These are phyloP conservation scores for Caenorhabditis virilis DNA, from an alignment of 2,888 invertebrate genomes.

Conservation along the genomic window DNA sequence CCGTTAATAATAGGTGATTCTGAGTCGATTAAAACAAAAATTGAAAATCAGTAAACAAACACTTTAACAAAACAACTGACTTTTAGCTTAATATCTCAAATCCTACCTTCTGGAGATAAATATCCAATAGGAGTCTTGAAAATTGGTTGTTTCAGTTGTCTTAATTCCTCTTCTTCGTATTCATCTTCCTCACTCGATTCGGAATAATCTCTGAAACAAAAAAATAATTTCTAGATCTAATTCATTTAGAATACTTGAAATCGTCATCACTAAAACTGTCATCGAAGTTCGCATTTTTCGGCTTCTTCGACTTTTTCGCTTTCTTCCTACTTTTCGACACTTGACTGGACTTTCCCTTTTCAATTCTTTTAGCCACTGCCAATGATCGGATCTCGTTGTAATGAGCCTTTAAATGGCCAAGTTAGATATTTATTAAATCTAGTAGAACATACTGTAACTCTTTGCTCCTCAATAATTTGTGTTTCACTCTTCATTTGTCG, in stretches of 20 bases:
- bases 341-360: slow-evolving; percentile 6
- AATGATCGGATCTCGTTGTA: slow-evolving; percentile 8
- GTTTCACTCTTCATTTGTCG: slow-evolving; percentile 9
- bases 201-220: not conserved
- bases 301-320: not conserved
- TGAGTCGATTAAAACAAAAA: too few species aligned
- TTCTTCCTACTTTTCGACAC: slow-evolving; percentile 8
- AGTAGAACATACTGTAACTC: not conserved
- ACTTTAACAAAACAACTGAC: too few species aligned
- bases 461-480: not conserved
- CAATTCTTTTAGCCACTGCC: slow-evolving; percentile 1
- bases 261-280: not conserved
- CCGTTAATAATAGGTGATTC: too few species aligned
- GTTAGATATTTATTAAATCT: not conserved
- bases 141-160: slow-evolving; percentile 14
- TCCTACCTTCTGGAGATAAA: not conserved
- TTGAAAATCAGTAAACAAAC: too few species aligned
- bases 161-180: not conserved
- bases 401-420: slow-evolving; percentile 5
- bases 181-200: not conserved
- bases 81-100: too few species aligned
- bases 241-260: not conserved
- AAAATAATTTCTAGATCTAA: not conserved
- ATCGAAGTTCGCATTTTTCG: not conserved
- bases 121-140: slow-evolving; percentile 7